phyloP scores from a whole-genome alignment of 2,113 vertebrate genomes.

The Acinonyx jubatus region DNA sequence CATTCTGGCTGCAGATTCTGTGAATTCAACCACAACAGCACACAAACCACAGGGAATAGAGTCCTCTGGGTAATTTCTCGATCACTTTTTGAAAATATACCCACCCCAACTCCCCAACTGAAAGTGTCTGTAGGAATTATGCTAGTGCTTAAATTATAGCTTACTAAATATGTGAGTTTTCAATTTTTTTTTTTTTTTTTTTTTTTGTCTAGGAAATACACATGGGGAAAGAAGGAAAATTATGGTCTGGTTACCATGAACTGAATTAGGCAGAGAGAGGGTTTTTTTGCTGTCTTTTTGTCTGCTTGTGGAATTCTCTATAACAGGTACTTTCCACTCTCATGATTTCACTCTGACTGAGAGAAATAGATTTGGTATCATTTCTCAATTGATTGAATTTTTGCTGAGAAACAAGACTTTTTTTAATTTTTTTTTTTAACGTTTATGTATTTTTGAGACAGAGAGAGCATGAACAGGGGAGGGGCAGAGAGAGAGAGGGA shows the following conservation, averaged over 20 bases:
- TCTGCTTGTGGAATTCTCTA: neutral
- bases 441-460: too few relatives aligned
- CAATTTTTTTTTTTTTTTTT: neutral
- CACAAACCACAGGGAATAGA: neutral
- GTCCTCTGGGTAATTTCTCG: neutral
- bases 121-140: neutral
- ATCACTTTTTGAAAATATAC: neutral
- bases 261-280: neutral
- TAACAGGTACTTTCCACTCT: neutral
- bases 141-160: neutral
- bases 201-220: neutral
- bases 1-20: neutral
- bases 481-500: too few relatives aligned
- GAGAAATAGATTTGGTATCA: neutral
- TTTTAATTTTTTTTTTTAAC: too few relatives aligned
- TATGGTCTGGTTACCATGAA: neutral
- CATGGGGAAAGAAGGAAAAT: neutral
- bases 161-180: neutral
- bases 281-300: neutral
- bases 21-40: neutral
- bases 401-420: neutral
- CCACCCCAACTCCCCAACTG: neutral
- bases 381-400: neutral
- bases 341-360: neutral
- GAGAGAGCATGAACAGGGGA: too few relatives aligned